phyloP scores from a whole-genome alignment of 2,113 vertebrate species.

The Apodemus speciosus region DNA sequence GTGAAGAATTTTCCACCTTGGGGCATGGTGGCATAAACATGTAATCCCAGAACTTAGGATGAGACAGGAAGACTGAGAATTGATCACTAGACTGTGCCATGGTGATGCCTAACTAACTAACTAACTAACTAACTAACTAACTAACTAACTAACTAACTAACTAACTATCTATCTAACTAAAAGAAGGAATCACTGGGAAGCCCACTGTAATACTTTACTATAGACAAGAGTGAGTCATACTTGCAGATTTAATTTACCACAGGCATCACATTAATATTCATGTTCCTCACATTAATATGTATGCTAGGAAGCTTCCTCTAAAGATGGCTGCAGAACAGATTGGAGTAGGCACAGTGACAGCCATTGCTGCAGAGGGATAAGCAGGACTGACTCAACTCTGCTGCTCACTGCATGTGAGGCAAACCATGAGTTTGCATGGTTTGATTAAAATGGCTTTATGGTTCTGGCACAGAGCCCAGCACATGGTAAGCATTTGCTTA shows the following conservation, averaged over 20 bases:
- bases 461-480: conserved; percentile 6
- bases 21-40: background rate
- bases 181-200: background rate
- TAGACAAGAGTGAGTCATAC: too few species aligned
- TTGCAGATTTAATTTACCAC: background rate
- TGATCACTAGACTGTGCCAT: background rate
- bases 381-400: background rate
- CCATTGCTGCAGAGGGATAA: background rate
- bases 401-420: background rate
- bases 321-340: background rate
- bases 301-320: background rate
- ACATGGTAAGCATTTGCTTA: background rate
- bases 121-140: background rate
- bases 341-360: background rate
- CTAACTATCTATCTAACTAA: background rate
- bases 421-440: background rate
- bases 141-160: background rate
- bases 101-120: too few species aligned
- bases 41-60: background rate
- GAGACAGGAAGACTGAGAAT: background rate
- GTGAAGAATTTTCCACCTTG: background rate
- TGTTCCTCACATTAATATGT: background rate
- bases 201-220: background rate
- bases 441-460: conserved; percentile 30
- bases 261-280: background rate